These are phyloP conservation scores for Ophioderma brevispina DNA, from an alignment of 35 echinoderm and acorn worm genomes.

Conservation along the genomic window DNA sequence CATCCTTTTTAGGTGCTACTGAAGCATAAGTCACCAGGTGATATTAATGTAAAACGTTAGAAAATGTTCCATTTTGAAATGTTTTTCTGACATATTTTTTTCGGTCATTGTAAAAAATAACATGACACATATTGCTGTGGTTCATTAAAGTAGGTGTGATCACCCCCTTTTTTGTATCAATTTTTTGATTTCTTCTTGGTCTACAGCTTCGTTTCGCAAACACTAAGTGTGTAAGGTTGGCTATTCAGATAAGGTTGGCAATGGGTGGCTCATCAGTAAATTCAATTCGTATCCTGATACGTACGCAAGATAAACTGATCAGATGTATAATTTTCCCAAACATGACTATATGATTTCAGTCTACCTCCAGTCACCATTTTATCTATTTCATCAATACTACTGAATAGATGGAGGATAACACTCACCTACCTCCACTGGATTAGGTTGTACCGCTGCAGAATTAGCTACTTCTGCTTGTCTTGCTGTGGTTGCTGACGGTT, in stretches of 20 bases:
- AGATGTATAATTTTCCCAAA: slow-evolving; percentile 55
- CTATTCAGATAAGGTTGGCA: too few relatives aligned
- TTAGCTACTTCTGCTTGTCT: background rate
- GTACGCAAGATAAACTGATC: slow-evolving; percentile 44
- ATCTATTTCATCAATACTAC: too few relatives aligned
- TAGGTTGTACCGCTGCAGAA: background rate
- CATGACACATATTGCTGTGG: too few relatives aligned
- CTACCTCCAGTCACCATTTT: slow-evolving; percentile 31
- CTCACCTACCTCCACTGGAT: background rate
- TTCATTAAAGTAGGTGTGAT: too few relatives aligned
- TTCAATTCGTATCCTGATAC: too few relatives aligned
- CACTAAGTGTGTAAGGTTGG: too few relatives aligned
- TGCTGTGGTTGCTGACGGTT: background rate
- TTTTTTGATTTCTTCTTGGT: too few relatives aligned
- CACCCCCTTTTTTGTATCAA: too few relatives aligned
- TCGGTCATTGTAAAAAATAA: too few relatives aligned
- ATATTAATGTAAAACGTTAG: background rate
- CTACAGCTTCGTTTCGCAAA: too few relatives aligned
- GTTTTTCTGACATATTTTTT: slow-evolving; percentile 41
- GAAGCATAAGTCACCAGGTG: slow-evolving; percentile 43
- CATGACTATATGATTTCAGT: slow-evolving; percentile 18
- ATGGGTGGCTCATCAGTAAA: too few relatives aligned
- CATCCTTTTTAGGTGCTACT: slow-evolving; percentile 55
- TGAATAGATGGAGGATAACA: too few relatives aligned
- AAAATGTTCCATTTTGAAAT: slow-evolving; percentile 52